Percentiles rank a stretch among this genome's conserved stretches.
These are phyloP conservation scores for Holothuria glaberrima DNA, from an alignment of 35 echinoderm and acorn worm genomes.

Conservation along the genomic window DNA sequence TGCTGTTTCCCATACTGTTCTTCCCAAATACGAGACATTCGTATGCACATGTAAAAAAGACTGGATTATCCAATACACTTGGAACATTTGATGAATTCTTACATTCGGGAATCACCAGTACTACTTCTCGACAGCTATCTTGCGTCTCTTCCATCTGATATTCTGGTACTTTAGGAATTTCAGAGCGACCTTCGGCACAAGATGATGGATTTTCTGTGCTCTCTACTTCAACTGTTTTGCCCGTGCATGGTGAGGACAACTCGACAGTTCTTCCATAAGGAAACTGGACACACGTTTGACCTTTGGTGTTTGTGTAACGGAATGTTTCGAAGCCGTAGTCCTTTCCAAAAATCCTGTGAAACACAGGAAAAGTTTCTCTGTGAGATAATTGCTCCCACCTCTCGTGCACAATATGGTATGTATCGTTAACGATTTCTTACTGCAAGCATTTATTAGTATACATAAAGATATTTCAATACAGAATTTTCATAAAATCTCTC, in stretches of 20 bases:
- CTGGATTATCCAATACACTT: no score
- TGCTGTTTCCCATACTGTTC: no score
- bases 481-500: background rate
- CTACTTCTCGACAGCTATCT: constrained; percentile 14
- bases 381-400: no score
- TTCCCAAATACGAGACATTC: no score
- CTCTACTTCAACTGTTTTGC: background rate
- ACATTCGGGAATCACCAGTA: constrained; percentile 19
- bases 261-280: constrained; percentile 34
- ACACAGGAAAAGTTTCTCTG: background rate
- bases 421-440: background rate
- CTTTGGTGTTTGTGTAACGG: constrained; percentile 30
- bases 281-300: constrained; percentile 40
- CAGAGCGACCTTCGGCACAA: background rate
- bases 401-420: background rate
- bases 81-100: background rate
- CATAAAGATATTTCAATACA: background rate
- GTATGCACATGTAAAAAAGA: no score
- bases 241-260: constrained; percentile 20
- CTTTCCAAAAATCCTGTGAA: constrained; percentile 21
- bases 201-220: constrained; percentile 49
- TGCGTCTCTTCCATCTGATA: background rate
- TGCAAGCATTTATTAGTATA: no score
- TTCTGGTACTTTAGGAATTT: constrained; percentile 21
- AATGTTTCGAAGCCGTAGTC: constrained; percentile 53